phyloP scores from a whole-genome alignment of 2,113 vertebrate genomes.

The Crotophaga sulcirostris region DNA sequence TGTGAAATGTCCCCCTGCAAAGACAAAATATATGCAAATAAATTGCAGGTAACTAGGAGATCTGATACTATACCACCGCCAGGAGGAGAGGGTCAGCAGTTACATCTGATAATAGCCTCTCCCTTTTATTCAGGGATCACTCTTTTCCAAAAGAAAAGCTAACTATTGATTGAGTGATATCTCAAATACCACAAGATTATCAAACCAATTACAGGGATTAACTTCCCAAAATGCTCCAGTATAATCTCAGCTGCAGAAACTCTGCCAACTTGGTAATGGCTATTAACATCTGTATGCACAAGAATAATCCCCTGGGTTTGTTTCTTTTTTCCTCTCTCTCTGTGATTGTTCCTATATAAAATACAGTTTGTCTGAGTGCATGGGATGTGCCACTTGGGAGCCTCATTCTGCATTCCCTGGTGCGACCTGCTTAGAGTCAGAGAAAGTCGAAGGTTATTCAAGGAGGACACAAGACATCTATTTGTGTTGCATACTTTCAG shows the following conservation, averaged over 20 bases:
- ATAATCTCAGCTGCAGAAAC: constrained; percentile 33
- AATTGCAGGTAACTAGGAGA: constrained; percentile 40
- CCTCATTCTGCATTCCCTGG: not conserved
- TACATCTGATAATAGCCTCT: constrained; percentile 25
- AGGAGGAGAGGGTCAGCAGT: constrained; percentile 54
- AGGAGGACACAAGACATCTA: not conserved
- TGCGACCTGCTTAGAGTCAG: not conserved
- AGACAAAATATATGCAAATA: constrained; percentile 28
- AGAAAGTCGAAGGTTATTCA: not conserved
- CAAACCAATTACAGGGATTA: constrained; percentile 60
- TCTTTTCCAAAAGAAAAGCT: constrained; percentile 19
- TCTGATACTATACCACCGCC: constrained; percentile 53
- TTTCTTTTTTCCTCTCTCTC: not conserved
- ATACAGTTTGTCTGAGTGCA: not conserved
- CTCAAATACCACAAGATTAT: constrained; percentile 52
- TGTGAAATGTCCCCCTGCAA: not conserved
- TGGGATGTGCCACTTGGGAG: not conserved
- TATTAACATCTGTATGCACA: constrained; percentile 38
- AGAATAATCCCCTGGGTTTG: not conserved
- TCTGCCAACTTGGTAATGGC: constrained; percentile 37
- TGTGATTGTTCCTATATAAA: not conserved
- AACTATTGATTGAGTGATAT: constrained; percentile 58
- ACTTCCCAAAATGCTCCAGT: constrained; percentile 35
- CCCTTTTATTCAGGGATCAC: not conserved
- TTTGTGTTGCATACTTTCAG: not conserved